phyloP scores from a whole-genome alignment of 2,113 vertebrate species.

The Leptobrachium leishanense region DNA sequence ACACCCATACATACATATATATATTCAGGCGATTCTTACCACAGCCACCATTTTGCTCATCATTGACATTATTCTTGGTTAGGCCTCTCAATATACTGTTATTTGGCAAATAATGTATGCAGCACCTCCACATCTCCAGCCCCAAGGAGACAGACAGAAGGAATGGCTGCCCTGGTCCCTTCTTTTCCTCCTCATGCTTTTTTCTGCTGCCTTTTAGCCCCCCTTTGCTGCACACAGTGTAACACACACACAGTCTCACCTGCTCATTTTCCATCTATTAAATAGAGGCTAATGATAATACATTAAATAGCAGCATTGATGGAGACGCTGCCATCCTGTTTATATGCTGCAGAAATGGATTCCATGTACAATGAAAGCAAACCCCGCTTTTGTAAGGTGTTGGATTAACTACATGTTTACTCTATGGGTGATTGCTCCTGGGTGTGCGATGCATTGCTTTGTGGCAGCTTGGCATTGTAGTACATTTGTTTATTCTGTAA shows the following conservation, averaged over 20 bases:
- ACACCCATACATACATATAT: neutral
- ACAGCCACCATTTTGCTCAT: slow-evolving; percentile 82
- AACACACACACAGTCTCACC: too few species aligned
- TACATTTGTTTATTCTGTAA: neutral
- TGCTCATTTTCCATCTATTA: too few species aligned
- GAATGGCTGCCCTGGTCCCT: slow-evolving; percentile 10
- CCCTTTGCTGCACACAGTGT: too few species aligned
- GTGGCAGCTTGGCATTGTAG: neutral
- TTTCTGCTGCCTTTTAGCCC: slow-evolving; percentile 54
- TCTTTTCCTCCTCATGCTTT: slow-evolving; percentile 49
- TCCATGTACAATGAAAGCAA: too few species aligned
- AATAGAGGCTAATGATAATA: too few species aligned
- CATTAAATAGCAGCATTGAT: too few species aligned
- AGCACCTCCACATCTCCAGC: slow-evolving; percentile 37
- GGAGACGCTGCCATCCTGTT: too few species aligned
- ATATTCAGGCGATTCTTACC: slow-evolving; percentile 20
- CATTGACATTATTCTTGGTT: slow-evolving; percentile 58
- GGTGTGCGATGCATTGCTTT: too few species aligned
- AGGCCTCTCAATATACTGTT: slow-evolving; percentile 70
- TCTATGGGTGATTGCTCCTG: too few species aligned
- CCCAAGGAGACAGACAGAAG: slow-evolving; percentile 29
- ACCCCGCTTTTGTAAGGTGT: too few species aligned
- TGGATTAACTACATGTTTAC: too few species aligned
- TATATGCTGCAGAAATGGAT: too few species aligned
- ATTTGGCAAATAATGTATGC: slow-evolving; percentile 42